A percentile compares a stretch with the other conserved stretches of the same genome.
Evolutionary conservation across 2,888 invertebrate genomes (phyloP).

Genomic region (Cepaea hortensis): DNA sequence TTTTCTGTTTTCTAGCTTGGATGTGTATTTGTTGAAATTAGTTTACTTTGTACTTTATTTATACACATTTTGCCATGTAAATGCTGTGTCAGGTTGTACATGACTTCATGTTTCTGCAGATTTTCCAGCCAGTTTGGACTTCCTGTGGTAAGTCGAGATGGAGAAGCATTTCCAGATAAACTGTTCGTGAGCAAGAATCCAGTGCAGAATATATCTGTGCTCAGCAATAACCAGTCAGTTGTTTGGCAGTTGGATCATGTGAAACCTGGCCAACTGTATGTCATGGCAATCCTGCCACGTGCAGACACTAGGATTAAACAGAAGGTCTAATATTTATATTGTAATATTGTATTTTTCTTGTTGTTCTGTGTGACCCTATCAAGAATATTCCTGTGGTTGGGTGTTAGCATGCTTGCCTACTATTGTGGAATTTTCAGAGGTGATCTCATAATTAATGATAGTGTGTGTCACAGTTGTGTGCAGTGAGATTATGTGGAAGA

Average conservation of each 20-base stretch:
- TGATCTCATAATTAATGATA: too few relatives aligned
- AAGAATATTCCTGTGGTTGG: too few relatives aligned
- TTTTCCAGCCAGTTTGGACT: constrained; percentile 41
- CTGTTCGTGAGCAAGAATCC: background rate
- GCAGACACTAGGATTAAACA: constrained; percentile 44
- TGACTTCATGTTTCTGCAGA: constrained; percentile 7
- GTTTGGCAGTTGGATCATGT: constrained; percentile 19
- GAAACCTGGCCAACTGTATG: constrained; percentile 16
- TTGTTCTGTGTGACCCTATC: too few relatives aligned
- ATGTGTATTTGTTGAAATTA: too few relatives aligned
- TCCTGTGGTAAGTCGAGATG: constrained; percentile 44
- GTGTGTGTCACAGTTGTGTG: too few relatives aligned
- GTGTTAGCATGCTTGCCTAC: too few relatives aligned
- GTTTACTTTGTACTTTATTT: background rate
- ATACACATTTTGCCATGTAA: background rate
- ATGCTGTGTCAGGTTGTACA: background rate
- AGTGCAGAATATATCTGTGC: constrained; percentile 27
- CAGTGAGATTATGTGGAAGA: too few relatives aligned
- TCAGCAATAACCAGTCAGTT: constrained; percentile 34
- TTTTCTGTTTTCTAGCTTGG: too few relatives aligned
- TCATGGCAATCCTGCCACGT: constrained; percentile 43
- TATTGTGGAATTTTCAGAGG: too few relatives aligned
- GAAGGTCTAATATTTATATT: constrained; percentile 6
- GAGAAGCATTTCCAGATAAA: constrained; percentile 36
- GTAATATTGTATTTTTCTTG: background rate